phyloP scores from a whole-genome alignment of 2,797 vertebrate species.

The Sebastolobus altivelis region DNA sequence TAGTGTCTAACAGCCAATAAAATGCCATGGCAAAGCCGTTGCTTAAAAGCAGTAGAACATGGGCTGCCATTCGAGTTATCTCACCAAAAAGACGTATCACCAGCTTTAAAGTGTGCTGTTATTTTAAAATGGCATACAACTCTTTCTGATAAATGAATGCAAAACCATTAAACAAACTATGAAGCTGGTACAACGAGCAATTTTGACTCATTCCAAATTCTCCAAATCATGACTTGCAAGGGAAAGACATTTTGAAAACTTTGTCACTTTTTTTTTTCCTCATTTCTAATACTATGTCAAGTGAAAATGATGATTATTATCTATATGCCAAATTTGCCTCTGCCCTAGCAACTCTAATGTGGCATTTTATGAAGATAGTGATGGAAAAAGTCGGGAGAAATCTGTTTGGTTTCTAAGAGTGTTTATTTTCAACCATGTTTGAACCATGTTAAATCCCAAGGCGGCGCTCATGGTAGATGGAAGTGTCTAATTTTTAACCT shows the following conservation, averaged over 20 bases:
- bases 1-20: conserved; percentile 72
- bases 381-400: conserved; percentile 59
- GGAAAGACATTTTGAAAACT: conserved; percentile 51
- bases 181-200: conserved; percentile 52
- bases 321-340: conserved; percentile 84
- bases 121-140: conserved; percentile 63
- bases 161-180: conserved; percentile 47
- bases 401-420: conserved; percentile 78
- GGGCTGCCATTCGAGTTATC: conserved; percentile 69
- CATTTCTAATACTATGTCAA: conserved; percentile 60
- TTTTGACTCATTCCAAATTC: conserved; percentile 67
- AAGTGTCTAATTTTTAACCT: conserved; percentile 90
- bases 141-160: conserved; percentile 58
- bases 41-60: conserved; percentile 67
- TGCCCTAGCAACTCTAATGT: conserved; percentile 83
- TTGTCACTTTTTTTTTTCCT: conserved; percentile 21
- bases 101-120: conserved; percentile 79
- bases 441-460: conserved; percentile 78
- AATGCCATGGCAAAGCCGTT: conserved; percentile 65
- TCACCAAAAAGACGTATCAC: conserved; percentile 77
- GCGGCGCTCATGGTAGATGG: conserved; percentile 84
- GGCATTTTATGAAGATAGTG: conserved; percentile 70
- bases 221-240: conserved; percentile 58
- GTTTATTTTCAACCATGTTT: conserved; percentile 86
- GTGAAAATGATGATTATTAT: conserved; percentile 54